These are phyloP conservation scores for Latrodectus hesperus DNA, from an alignment of 2,888 invertebrate genomes.

Conservation along the genomic window DNA sequence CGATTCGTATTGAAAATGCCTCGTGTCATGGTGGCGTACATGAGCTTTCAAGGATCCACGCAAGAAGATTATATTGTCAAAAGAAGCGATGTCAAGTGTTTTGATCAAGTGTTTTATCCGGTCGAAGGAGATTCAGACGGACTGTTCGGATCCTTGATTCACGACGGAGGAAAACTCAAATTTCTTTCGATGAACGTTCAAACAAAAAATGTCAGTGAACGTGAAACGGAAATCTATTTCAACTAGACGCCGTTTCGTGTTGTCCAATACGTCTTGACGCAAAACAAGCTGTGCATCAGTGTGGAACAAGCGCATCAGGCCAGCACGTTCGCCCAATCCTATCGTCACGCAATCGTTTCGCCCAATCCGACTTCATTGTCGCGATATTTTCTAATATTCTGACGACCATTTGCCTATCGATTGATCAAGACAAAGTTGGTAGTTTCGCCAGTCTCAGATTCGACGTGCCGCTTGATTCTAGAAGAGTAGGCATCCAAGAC, in stretches of 20 bases:
- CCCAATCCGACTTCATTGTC: no score
- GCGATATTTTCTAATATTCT: no score
- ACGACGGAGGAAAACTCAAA: conserved; percentile 9
- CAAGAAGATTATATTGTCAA: conserved; percentile 38
- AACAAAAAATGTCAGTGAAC: background rate
- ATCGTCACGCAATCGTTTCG: no score
- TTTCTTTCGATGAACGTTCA: conserved; percentile 11
- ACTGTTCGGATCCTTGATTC: conserved; percentile 6
- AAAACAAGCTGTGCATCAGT: background rate
- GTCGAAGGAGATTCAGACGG: background rate
- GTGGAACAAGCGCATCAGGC: background rate
- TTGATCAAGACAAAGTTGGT: no score
- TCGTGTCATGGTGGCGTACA: conserved; percentile 1
- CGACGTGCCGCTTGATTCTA: no score
- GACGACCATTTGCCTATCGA: no score
- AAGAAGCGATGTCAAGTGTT: background rate
- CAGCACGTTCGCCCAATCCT: conserved; percentile 18
- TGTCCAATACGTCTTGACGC: background rate
- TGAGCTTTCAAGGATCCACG: conserved; percentile 24
- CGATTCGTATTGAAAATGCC: conserved; percentile 19
- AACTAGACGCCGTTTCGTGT: conserved; percentile 5
- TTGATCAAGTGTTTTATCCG: conserved; percentile 33
- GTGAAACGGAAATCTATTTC: background rate
- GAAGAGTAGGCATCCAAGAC: no score
- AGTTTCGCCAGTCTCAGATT: no score